Evolutionary conservation across 1,140 invertebrate species (phyloP), one percentile per base, ranked within the genome.

Genomic region (Heliothis subflexa): DNA sequence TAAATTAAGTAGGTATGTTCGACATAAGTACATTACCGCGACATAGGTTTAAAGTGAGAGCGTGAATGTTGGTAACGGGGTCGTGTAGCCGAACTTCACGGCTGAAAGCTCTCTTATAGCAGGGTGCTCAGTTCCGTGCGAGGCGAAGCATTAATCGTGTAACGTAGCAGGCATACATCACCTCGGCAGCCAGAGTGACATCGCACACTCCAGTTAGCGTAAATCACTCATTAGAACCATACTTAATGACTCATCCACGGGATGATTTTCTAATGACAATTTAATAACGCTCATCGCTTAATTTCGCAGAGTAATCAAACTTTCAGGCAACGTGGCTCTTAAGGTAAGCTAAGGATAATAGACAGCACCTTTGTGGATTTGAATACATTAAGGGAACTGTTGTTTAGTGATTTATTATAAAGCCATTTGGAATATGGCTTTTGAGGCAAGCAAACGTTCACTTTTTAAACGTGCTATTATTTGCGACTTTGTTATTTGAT

Each of bases 191-290:
- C 78, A 85, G 82, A 81, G 83, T 86, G 84, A 83, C 84, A 84
- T 73, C 64, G 54, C 82, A 83, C 79, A 88, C 81, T 86, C 80
- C 79, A 86, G 84, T 88, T 83, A 84, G 83, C 83, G 81, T 87
- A 87, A 89, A 91, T 91, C 89, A 91, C 82, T 89, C 82, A 89
- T 89, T 88, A 88, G 74, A 84, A 81, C 82, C 81, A 79, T 80
- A 84, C 79, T 81, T 88, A 87, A 90, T 87, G 83, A 85, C 82
- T 80, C 76, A 83, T 83, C 83, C 74, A 85, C 83, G 80, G 77
- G 78, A 80, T 85, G 83, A 79, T 78, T 86, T 85, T 85, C 85
- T 89, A 90, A 90, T 88, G 87, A 88, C 84, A 91, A 89, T 89
- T 88, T 89, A 87, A 88, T 89, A 84, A 83, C 86, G 84, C 81